A percentile compares a stretch with the other conserved stretches of the same genome.
phyloP scores from a whole-genome alignment of 2,888 invertebrate species.

The Patella ulyssiponensis region DNA sequence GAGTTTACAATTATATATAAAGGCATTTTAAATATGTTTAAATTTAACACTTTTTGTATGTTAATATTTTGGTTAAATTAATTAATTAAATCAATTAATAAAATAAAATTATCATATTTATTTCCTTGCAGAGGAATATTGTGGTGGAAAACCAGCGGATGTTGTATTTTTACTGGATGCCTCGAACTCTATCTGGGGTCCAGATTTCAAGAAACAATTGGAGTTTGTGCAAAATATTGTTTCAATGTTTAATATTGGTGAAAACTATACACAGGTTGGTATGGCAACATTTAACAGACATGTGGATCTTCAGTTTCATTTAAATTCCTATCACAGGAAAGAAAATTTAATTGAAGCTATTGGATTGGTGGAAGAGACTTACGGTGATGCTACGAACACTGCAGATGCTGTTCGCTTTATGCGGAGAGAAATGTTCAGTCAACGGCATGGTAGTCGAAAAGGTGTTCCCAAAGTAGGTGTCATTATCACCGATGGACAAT shows the following conservation, averaged over 20 bases:
- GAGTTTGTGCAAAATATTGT: constrained; percentile 61
- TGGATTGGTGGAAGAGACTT: constrained; percentile 39
- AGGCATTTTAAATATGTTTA: too few species aligned
- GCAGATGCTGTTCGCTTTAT: constrained; percentile 50
- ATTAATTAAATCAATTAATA: too few species aligned
- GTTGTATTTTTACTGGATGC: constrained; percentile 56
- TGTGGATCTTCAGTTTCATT: constrained; percentile 50
- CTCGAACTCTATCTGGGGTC: constrained; percentile 65
- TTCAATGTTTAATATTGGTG: constrained; percentile 58
- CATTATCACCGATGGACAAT: constrained; percentile 61
- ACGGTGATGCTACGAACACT: constrained; percentile 53
- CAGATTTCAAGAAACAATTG: constrained; percentile 60
- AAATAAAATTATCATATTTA: too few species aligned
- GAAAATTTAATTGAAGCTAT: constrained; percentile 43
- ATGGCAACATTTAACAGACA: constrained; percentile 55
- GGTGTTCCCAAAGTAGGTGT: constrained; percentile 58
- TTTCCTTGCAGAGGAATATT: not conserved
- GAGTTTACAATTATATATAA: too few species aligned
- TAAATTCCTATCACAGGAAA: constrained; percentile 46
- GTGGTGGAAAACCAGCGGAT: constrained; percentile 51
- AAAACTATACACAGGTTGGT: constrained; percentile 59
- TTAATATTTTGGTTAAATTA: too few species aligned
- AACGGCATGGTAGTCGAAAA: constrained; percentile 43
- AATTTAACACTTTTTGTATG: too few species aligned
- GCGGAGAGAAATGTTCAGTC: constrained; percentile 49